Percentiles rank a stretch among this genome's conserved stretches.
These are phyloP conservation scores for Staurois parvus DNA, from an alignment of 2,797 vertebrate species.

Conservation along the genomic window DNA sequence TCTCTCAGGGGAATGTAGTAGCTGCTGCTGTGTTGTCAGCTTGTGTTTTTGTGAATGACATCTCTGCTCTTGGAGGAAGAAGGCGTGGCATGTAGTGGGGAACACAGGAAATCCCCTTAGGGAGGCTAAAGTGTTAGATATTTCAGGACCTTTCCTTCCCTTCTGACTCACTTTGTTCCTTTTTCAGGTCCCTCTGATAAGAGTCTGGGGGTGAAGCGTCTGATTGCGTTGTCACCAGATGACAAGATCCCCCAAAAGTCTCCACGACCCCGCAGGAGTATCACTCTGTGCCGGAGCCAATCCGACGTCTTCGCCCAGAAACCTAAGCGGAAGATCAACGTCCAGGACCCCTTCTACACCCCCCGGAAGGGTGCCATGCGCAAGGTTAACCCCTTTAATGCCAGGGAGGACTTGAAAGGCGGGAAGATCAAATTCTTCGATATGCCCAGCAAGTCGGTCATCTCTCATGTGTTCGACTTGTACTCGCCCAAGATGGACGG, in stretches of 20 bases:
- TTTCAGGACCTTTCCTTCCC: too few species aligned
- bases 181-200: constrained; percentile 82
- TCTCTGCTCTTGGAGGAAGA: too few species aligned
- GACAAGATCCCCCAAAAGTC: constrained; percentile 95
- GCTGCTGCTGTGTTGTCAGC: too few species aligned
- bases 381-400: constrained; percentile 96
- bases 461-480: constrained; percentile 94
- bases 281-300: constrained; percentile 95
- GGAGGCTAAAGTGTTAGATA: too few species aligned
- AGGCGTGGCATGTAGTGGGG: too few species aligned
- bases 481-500: constrained; percentile 83
- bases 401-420: constrained; percentile 94
- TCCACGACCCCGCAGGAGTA: constrained; percentile 89
- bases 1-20: too few species aligned
- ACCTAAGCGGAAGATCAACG: constrained; percentile 85
- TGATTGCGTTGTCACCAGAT: constrained; percentile 86
- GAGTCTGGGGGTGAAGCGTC: constrained; percentile 87
- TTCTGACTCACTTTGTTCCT: constrained; percentile 9
- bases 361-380: constrained; percentile 75
- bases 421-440: constrained; percentile 97
- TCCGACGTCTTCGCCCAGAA: constrained; percentile 96
- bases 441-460: constrained; percentile 95
- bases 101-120: too few species aligned
- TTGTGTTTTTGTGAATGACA: too few species aligned
- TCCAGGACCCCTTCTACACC: constrained; percentile 91